Conservation (phyloP, 2,888 invertebrate genomes). For the Halictus quadricinctus region DNA sequence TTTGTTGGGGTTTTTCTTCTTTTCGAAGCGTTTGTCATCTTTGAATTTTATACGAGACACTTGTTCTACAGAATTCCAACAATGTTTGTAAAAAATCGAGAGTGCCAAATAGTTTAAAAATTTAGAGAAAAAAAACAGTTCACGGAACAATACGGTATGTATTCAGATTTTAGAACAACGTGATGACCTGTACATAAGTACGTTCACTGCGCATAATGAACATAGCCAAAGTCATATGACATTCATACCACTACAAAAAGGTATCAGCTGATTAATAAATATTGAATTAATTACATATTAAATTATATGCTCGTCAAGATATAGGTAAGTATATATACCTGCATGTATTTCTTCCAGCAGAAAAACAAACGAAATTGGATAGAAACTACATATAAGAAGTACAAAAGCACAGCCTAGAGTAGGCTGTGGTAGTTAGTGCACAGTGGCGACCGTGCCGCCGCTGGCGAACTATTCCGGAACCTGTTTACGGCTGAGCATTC, state of each 20-base stretch:
- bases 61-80: background rate
- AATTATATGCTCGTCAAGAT: background rate
- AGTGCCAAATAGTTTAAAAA: background rate
- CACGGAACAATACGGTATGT: background rate
- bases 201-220: slow-evolving; percentile 41
- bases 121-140: background rate
- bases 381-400: background rate
- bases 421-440: background rate
- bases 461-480: slow-evolving; percentile 49
- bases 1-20: slow-evolving; percentile 83
- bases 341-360: background rate
- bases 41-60: slow-evolving; percentile 19
- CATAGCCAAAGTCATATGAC: slow-evolving; percentile 14
- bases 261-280: slow-evolving; percentile 30
- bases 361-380: background rate
- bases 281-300: background rate
- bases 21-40: slow-evolving; percentile 85
- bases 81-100: background rate
- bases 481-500: slow-evolving; percentile 48
- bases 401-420: too few relatives aligned
- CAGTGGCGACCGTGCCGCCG: slow-evolving; percentile 29
- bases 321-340: background rate
- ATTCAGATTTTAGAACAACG: slow-evolving; percentile 33
- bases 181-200: slow-evolving; percentile 24
- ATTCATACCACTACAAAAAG: slow-evolving; percentile 48